Evolutionary conservation across 2,888 invertebrate genomes (phyloP).

Genomic region (Prionchulus punctatus): DNA sequence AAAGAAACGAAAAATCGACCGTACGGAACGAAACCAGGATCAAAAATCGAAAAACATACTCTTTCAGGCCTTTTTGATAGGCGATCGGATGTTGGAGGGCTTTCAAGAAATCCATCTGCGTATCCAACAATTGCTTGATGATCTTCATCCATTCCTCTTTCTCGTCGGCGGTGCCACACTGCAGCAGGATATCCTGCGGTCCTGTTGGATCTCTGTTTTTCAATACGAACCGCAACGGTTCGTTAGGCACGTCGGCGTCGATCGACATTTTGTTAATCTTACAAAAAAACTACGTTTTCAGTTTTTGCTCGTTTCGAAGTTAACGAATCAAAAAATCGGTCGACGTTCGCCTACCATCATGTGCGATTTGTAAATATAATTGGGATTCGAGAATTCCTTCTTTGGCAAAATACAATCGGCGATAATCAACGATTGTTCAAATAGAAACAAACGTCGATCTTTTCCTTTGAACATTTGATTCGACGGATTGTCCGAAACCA

Average conservation of each 20-base stretch:
- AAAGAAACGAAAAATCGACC: too few species aligned
- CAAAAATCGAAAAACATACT: too few species aligned
- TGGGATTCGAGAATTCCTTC: slow-evolving; percentile 70
- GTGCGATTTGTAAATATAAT: slow-evolving; percentile 84
- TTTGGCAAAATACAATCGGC: slow-evolving; percentile 70
- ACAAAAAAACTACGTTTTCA: slow-evolving; percentile 10
- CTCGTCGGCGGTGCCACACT: slow-evolving; percentile 53
- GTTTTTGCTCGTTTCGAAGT: too few species aligned
- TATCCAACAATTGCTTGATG: slow-evolving; percentile 68
- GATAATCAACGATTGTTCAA: slow-evolving; percentile 92
- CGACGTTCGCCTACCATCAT: too few species aligned
- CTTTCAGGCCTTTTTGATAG: slow-evolving; percentile 68
- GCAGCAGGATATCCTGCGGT: slow-evolving; percentile 60
- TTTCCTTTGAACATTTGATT: slow-evolving; percentile 46
- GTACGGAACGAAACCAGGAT: too few species aligned
- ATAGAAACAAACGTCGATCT: slow-evolving; percentile 86
- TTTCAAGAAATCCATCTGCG: slow-evolving; percentile 77
- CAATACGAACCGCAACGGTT: slow-evolving; percentile 55
- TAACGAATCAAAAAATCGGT: too few species aligned
- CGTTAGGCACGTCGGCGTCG: slow-evolving; percentile 44
- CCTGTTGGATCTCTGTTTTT: slow-evolving; percentile 46
- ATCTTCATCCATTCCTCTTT: slow-evolving; percentile 67
- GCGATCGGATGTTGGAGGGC: slow-evolving; percentile 87
- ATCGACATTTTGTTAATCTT: slow-evolving; percentile 78
- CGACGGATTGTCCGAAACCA: slow-evolving; percentile 34